These are phyloP conservation scores for Diplazon laetatorius DNA, from an alignment of 2,888 invertebrate genomes.

Conservation along the genomic window DNA sequence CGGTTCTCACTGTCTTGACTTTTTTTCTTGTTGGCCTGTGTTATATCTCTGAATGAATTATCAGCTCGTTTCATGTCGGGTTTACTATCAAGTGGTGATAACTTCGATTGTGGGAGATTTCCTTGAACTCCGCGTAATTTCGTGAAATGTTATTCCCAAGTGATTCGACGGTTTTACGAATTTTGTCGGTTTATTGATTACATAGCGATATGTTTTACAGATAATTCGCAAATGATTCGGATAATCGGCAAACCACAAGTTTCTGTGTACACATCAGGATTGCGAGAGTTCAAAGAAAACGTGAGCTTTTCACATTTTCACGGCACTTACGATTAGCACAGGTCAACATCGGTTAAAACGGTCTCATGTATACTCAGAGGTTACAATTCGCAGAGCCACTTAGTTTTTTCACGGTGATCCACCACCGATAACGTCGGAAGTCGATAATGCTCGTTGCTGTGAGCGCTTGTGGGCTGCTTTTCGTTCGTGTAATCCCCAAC, in stretches of 20 bases:
- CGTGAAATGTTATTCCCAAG: too few species aligned
- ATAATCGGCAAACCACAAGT: not conserved
- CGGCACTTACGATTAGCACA: conserved; percentile 13
- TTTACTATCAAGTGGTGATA: too few species aligned
- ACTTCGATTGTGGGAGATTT: too few species aligned
- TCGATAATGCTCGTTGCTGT: conserved; percentile 51
- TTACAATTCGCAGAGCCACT: conserved; percentile 33
- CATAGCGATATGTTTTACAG: too few species aligned
- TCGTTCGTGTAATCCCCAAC: conserved; percentile 49
- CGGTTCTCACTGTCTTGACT: too few species aligned
- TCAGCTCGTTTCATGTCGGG: too few species aligned
- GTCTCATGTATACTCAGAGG: not conserved
- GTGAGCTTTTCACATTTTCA: conserved; percentile 10
- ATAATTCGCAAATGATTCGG: not conserved
- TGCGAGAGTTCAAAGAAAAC: not conserved
- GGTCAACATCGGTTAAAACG: not conserved
- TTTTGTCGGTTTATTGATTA: not conserved
- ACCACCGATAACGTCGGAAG: conserved; percentile 58
- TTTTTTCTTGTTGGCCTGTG: too few species aligned
- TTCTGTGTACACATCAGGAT: not conserved
- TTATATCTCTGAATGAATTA: too few species aligned
- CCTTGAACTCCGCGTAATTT: too few species aligned
- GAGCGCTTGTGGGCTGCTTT: conserved; percentile 27
- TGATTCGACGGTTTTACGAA: not conserved
- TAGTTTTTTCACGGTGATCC: conserved; percentile 48